Percentiles rank a stretch among this genome's conserved stretches.
Evolutionary conservation across 2,888 invertebrate genomes (phyloP).

Genomic region (Molorchus minor): DNA sequence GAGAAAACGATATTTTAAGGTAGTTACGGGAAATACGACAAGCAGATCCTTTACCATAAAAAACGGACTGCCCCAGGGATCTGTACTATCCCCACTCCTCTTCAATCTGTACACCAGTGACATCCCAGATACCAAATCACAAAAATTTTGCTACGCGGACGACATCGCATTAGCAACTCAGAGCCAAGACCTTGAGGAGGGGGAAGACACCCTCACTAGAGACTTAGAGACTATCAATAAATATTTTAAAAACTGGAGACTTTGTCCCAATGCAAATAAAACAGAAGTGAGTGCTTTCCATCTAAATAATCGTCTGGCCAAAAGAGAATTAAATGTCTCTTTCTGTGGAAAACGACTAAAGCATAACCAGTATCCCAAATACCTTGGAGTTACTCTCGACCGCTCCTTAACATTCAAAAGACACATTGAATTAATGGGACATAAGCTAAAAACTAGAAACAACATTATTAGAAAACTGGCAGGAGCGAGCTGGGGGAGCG

Average conservation of each 20-base stretch:
- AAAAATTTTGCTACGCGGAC: conserved; percentile 25
- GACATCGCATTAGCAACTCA: conserved; percentile 3
- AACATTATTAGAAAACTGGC: no score
- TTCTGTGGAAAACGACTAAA: background rate
- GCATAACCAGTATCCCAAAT: background rate
- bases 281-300: background rate
- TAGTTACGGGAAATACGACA: conserved; percentile 15
- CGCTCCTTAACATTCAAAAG: background rate
- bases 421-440: no score
- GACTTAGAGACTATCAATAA: background rate
- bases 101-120: conserved; percentile 25
- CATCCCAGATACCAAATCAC: conserved; percentile 9
- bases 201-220: background rate
- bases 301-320: background rate
- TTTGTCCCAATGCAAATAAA: background rate
- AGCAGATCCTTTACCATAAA: conserved; percentile 23
- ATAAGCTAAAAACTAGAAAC: no score
- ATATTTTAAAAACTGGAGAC: background rate
- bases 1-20: conserved; percentile 30
- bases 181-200: background rate
- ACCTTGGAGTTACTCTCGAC: background rate
- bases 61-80: conserved; percentile 38
- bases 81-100: conserved; percentile 32
- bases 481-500: no score
- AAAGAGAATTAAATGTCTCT: background rate